Conservation (phyloP, 35 echinoderm and acorn worm species). For the Ophiothrix spiculata region DNA sequence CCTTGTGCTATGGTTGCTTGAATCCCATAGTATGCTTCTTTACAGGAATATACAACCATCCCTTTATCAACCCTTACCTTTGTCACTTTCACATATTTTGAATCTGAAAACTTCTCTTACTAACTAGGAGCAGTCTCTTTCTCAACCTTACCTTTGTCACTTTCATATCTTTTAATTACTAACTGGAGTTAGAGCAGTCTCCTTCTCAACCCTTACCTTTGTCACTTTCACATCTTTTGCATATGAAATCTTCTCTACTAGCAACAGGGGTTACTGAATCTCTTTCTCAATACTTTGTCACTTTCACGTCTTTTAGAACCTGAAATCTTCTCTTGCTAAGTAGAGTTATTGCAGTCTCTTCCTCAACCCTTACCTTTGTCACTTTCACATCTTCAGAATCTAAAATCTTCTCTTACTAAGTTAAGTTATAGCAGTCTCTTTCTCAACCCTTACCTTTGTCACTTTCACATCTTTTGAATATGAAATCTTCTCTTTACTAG, state of each 20-base stretch:
- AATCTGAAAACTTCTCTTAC: no score
- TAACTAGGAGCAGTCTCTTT: no score
- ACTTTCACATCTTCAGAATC: slow-evolving; percentile 31
- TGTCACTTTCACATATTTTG: no score
- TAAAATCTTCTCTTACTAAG: no score
- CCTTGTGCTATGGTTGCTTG: no score
- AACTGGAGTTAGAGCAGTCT: neutral
- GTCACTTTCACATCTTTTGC: no score
- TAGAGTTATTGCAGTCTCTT: neutral
- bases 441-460: slow-evolving; percentile 1
- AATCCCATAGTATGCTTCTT: no score
- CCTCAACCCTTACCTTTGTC: slow-evolving; percentile 23
- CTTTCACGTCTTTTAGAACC: neutral
- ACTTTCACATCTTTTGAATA: neutral
- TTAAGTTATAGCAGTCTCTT: neutral
- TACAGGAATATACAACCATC: no score
- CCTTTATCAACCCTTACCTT: no score
- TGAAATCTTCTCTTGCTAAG: neutral
- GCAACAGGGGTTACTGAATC: neutral
- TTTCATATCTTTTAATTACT: neutral
- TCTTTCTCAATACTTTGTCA: neutral
- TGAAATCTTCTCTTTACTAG: neutral
- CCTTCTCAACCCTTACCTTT: neutral
- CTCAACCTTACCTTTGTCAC: slow-evolving; percentile 2
- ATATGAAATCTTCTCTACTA: neutral